A percentile compares a stretch with the other conserved stretches of the same genome.
phyloP scores from a whole-genome alignment of 2,113 vertebrate species.

The cattle (Bos taurus) region ARS-UCD2.0 NC_037345.1:38008501-38009000 shows the following conservation, averaged over 20 bases:
- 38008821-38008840: background rate
- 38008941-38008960: background rate
- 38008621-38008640: background rate
- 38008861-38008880: background rate
- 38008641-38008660: background rate
- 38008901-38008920: background rate
- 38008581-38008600: background rate
- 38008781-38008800: background rate
- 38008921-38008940: conserved; percentile 7
- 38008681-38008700: background rate
- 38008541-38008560: background rate
- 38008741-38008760: background rate
- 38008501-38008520: background rate
- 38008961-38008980: background rate
- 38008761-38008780: background rate
- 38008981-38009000: background rate
- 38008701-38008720: background rate
- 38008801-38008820: background rate
- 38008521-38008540: conserved; percentile 35
- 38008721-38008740: background rate
- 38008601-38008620: background rate
- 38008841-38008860: background rate
- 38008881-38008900: conserved; percentile 16
- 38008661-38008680: background rate
- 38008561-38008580: background rate